A percentile compares a stretch with the other conserved stretches of the same genome.
Evolutionary conservation across 2,113 vertebrate species (phyloP).

Genomic region (Azemiops feae): DNA sequence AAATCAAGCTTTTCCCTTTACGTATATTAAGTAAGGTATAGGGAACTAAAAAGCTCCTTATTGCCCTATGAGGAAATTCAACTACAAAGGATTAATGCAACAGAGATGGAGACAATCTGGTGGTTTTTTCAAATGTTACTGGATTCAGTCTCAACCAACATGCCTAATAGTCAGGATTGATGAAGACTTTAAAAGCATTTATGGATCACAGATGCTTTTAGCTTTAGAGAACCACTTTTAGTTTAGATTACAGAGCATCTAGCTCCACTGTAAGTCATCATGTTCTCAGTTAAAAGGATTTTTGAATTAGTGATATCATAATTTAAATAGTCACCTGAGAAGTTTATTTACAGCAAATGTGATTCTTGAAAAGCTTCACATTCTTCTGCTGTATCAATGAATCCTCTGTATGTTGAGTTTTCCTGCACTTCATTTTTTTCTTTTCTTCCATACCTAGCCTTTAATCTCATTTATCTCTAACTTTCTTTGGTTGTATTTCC

Average conservation of each 20-base stretch:
- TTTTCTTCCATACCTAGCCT: background rate
- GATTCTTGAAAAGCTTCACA: background rate
- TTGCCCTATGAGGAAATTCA: background rate
- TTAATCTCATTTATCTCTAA: background rate
- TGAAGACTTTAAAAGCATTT: background rate
- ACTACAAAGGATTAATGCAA: background rate
- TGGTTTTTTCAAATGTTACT: background rate
- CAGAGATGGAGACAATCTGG: background rate
- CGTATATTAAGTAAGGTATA: background rate
- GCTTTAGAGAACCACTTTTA: background rate
- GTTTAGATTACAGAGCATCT: background rate
- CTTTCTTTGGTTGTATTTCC: background rate
- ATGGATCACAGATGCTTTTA: background rate
- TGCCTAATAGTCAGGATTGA: background rate
- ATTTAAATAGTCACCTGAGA: background rate
- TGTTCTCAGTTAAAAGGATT: background rate
- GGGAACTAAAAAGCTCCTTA: background rate
- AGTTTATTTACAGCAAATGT: background rate
- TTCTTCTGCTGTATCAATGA: background rate
- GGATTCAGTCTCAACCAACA: background rate
- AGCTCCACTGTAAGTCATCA: background rate
- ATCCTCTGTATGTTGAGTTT: background rate
- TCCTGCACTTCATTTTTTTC: background rate
- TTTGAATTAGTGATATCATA: background rate
- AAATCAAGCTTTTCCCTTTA: background rate